Conservation (phyloP, 1,140 invertebrate species). For the Cheumatopsyche charites region DNA sequence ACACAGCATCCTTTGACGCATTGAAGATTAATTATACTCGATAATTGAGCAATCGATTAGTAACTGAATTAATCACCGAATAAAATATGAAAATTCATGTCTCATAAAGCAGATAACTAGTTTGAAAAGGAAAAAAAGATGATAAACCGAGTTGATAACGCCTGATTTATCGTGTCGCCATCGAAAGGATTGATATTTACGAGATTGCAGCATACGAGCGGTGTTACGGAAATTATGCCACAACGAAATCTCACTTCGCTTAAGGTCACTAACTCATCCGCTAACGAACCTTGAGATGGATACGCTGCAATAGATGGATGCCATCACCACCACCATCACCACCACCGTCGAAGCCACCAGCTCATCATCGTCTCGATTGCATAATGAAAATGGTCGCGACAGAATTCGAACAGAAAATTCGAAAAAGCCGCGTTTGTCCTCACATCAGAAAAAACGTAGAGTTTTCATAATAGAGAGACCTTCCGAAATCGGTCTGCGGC, state of each 20-base stretch:
- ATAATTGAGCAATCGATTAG: no score
- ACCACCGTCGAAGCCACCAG: background rate
- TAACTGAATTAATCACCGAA: no score
- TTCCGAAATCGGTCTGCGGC: constrained; percentile 19
- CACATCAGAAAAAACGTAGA: no score
- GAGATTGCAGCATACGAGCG: constrained; percentile 14
- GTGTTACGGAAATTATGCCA: constrained; percentile 27
- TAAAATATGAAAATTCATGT: no score
- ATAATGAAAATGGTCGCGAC: no score
- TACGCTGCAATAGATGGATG: background rate
- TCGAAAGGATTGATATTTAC: constrained; percentile 24
- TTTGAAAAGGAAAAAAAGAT: no score
- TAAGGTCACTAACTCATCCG: constrained; percentile 27
- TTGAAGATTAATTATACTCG: no score
- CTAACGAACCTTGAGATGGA: constrained; percentile 18
- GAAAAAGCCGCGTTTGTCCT: no score
- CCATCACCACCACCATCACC: background rate
- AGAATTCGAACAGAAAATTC: no score
- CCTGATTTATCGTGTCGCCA: constrained; percentile 7
- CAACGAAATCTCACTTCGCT: constrained; percentile 18
- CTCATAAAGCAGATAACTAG: no score
- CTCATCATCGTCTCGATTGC: background rate
- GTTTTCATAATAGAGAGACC: background rate
- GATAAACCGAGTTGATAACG: background rate
- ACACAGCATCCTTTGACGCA: no score